Evolutionary conservation across 2,113 vertebrate genomes (phyloP).

Genomic region (Oxyruncus cristatus): DNA sequence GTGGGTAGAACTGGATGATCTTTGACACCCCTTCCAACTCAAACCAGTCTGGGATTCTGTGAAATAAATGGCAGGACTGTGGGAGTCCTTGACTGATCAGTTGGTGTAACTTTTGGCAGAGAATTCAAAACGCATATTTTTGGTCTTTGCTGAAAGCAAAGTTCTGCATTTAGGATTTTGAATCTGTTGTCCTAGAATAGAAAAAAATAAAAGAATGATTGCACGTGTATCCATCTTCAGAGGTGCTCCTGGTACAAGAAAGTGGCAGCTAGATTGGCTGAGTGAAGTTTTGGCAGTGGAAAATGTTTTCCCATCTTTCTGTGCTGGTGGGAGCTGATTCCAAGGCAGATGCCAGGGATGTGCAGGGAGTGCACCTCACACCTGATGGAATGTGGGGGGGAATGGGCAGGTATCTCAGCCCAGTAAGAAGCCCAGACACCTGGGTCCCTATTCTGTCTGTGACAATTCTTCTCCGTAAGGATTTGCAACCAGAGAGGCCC

Average conservation of each 20-base stretch:
- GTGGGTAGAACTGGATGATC: rapidly evolving
- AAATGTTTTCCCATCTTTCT: neutral
- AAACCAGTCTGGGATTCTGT: neutral
- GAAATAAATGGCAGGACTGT: neutral
- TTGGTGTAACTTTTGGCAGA: neutral
- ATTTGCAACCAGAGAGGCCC: neutral
- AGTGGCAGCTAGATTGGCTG: neutral
- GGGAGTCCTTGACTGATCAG: neutral
- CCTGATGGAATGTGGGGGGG: neutral
- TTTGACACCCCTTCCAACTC: neutral
- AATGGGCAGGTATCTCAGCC: neutral
- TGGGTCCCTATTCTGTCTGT: rapidly evolving
- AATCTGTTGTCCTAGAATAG: neutral
- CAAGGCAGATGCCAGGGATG: neutral
- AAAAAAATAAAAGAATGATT: neutral
- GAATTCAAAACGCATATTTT: rapidly evolving
- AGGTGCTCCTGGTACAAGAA: neutral
- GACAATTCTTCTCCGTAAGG: neutral
- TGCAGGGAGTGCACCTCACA: neutral
- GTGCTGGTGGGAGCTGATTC: neutral
- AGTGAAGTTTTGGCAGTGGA: neutral
- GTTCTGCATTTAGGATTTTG: neutral
- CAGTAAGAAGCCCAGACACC: neutral
- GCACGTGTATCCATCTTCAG: neutral
- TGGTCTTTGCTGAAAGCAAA: neutral